Conservation (phyloP, 1,140 invertebrate species). For the Drosophila teissieri region DNA sequence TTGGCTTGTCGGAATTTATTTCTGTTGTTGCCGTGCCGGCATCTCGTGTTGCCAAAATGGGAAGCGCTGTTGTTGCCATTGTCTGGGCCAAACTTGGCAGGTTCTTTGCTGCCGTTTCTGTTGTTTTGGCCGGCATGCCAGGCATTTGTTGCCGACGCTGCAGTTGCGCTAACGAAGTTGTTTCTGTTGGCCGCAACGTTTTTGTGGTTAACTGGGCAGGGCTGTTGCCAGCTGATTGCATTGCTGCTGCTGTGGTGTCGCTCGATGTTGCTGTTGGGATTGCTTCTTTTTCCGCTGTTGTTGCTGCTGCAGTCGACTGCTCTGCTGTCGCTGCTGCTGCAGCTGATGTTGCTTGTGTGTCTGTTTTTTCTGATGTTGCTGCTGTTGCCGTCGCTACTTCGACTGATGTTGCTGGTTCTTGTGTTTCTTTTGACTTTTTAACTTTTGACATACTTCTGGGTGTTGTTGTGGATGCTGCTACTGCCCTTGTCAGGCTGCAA, state of each 20-base stretch:
- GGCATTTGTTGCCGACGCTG: slow-evolving; percentile 56
- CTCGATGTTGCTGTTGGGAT: not conserved
- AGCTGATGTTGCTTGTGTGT: not conserved
- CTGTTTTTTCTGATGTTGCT: slow-evolving; percentile 7
- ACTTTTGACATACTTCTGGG: slow-evolving; percentile 59
- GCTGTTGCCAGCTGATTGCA: slow-evolving; percentile 70
- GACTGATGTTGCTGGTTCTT: not conserved
- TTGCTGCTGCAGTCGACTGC: slow-evolving; percentile 13
- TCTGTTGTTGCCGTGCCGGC: slow-evolving; percentile 24
- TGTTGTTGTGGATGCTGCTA: slow-evolving; percentile 21
- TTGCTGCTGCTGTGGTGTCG: slow-evolving; percentile 24
- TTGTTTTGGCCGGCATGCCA: slow-evolving; percentile 60
- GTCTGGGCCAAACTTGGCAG: slow-evolving; percentile 63
- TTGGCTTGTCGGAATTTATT: slow-evolving; percentile 49
- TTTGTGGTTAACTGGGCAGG: slow-evolving; percentile 69
- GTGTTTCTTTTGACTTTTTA: slow-evolving; percentile 57
- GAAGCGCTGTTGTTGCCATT: slow-evolving; percentile 50
- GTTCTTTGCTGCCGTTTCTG: slow-evolving; percentile 30
- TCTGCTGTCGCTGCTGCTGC: slow-evolving; percentile 22
- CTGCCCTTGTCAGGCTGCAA: slow-evolving; percentile 34
- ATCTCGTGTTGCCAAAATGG: slow-evolving; percentile 58
- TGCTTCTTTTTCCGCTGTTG: not conserved
- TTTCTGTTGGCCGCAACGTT: slow-evolving; percentile 76
- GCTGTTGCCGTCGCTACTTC: slow-evolving; percentile 11
- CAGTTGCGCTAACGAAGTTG: slow-evolving; percentile 71